Conservation (phyloP, 2,797 vertebrate species). For the Paramormyrops hopkinsi region DNA sequence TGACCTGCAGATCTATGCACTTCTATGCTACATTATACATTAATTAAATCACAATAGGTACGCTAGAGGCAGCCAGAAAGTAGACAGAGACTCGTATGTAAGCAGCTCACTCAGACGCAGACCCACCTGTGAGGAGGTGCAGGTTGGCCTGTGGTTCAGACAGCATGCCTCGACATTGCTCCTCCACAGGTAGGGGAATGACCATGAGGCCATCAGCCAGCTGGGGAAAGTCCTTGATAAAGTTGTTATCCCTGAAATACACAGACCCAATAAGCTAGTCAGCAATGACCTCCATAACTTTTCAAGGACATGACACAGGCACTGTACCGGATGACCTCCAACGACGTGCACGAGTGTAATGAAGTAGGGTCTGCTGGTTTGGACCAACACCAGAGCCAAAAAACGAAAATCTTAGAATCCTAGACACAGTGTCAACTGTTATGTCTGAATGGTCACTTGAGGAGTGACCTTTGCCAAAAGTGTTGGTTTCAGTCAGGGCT, state of each 20-base stretch:
- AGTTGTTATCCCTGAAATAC: constrained; percentile 86
- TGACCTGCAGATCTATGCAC: background rate
- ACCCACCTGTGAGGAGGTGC: constrained; percentile 82
- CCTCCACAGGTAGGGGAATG: constrained; percentile 89
- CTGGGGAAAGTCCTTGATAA: constrained; percentile 97
- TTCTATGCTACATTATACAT: background rate
- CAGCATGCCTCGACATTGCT: constrained; percentile 88
- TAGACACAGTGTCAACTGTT: background rate
- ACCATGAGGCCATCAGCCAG: constrained; percentile 90
- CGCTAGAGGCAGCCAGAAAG: background rate
- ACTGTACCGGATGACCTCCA: background rate
- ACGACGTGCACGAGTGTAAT: background rate
- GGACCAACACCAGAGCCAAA: background rate
- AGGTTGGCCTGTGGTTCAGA: constrained; percentile 88
- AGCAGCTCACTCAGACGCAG: background rate
- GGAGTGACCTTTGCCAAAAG: background rate
- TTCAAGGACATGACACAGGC: background rate
- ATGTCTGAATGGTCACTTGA: background rate
- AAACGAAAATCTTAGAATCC: background rate
- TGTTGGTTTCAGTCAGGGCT: background rate
- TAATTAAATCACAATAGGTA: background rate
- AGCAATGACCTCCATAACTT: background rate
- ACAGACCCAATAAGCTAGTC: background rate
- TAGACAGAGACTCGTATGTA: background rate
- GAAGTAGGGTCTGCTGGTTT: background rate